Conservation (phyloP, 2,888 invertebrate genomes). For the Oscheius sp. region DNA sequence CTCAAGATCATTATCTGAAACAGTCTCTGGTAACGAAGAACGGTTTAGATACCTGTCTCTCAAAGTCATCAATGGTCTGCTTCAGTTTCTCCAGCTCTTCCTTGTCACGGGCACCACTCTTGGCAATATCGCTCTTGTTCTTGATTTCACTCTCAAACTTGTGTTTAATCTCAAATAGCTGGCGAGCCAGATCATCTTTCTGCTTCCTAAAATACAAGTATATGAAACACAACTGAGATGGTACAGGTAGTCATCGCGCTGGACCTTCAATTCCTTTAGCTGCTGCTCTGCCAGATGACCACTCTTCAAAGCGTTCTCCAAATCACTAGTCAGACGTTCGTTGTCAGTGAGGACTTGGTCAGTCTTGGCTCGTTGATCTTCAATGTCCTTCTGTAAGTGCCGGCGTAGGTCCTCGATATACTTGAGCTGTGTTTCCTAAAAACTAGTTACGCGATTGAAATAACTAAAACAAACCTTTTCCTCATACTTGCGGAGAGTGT, state of each 20-base stretch:
- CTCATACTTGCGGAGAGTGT: slow-evolving; percentile 61
- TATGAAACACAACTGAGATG: not conserved
- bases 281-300: slow-evolving; percentile 65
- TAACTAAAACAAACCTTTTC: slow-evolving; percentile 55
- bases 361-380: slow-evolving; percentile 58
- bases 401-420: slow-evolving; percentile 55
- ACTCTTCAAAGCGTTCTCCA: slow-evolving; percentile 58
- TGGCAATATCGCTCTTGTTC: slow-evolving; percentile 51
- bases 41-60: slow-evolving; percentile 52
- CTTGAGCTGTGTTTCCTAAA: slow-evolving; percentile 51
- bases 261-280: slow-evolving; percentile 68
- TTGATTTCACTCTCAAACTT: slow-evolving; percentile 65
- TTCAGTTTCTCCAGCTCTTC: slow-evolving; percentile 69
- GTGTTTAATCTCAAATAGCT: slow-evolving; percentile 65
- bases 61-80: slow-evolving; percentile 64
- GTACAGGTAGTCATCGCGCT: slow-evolving; percentile 69
- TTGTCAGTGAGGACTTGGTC: slow-evolving; percentile 60
- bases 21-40: not conserved
- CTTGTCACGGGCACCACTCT: slow-evolving; percentile 55
- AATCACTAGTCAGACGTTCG: slow-evolving; percentile 55
- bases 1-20: slow-evolving; percentile 65
- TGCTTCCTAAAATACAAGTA: slow-evolving; percentile 58
- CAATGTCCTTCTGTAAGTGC: slow-evolving; percentile 60
- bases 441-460: not conserved
- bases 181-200: slow-evolving; percentile 66